phyloP scores from a whole-genome alignment of 2,888 invertebrate species.

The Argyresthia albistria region DNA sequence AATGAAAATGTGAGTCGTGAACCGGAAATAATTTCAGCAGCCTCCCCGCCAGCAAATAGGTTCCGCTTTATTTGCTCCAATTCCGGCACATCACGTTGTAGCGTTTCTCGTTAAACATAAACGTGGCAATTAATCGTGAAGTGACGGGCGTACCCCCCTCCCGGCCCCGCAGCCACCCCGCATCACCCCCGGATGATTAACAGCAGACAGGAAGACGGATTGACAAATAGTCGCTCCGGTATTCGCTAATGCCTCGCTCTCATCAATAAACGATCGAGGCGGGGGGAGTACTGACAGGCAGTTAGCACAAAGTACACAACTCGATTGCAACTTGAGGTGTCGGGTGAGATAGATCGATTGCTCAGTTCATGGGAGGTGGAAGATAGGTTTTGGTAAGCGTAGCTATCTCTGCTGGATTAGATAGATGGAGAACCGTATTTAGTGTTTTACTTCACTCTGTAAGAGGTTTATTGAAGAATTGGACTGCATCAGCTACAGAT shows the following conservation, averaged over 20 bases:
- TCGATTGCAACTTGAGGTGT: constrained; percentile 17
- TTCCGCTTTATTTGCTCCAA: constrained; percentile 29
- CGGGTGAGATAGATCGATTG: constrained; percentile 23
- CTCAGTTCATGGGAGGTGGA: constrained; percentile 11
- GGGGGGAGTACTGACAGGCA: constrained; percentile 14
- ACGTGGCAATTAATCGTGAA: constrained; percentile 63
- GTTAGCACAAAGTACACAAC: constrained; percentile 12
- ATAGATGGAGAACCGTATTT: too few relatives aligned
- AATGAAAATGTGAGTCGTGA: too few relatives aligned
- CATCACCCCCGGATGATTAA: constrained; percentile 54
- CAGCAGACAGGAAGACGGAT: constrained; percentile 67
- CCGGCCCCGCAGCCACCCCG: constrained; percentile 14
- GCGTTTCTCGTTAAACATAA: constrained; percentile 40
- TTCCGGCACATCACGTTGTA: constrained; percentile 40
- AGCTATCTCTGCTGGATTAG: too few relatives aligned
- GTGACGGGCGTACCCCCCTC: constrained; percentile 41
- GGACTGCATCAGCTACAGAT: too few relatives aligned
- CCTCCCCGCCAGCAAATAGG: constrained; percentile 6
- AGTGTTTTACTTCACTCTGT: too few relatives aligned
- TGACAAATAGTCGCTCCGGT: constrained; percentile 70
- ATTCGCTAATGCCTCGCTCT: constrained; percentile 63
- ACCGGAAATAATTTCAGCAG: not conserved
- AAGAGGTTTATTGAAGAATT: too few relatives aligned
- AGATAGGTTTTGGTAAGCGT: too few relatives aligned
- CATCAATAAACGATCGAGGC: constrained; percentile 56